These are phyloP conservation scores for Hyppa rectilinea DNA, from an alignment of 2,888 invertebrate genomes.

Conservation along the genomic window DNA sequence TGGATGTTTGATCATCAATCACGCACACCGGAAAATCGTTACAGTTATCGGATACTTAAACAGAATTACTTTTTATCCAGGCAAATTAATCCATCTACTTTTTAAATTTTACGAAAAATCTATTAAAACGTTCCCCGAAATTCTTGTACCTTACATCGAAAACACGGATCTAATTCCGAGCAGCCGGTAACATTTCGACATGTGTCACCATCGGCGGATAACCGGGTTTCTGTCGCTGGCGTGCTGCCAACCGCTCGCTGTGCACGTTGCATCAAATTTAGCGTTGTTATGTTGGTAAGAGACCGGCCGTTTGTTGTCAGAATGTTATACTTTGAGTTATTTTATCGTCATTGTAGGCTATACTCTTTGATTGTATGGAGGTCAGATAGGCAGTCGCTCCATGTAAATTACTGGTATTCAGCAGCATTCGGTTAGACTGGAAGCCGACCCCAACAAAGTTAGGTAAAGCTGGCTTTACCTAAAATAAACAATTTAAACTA, in stretches of 20 bases:
- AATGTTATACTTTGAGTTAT: too few relatives aligned
- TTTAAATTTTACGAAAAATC: conserved; percentile 19
- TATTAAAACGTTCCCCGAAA: conserved; percentile 26
- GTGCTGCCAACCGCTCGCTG: conserved; percentile 30
- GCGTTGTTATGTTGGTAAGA: conserved; percentile 48
- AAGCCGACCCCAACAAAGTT: too few relatives aligned
- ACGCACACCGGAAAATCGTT: not conserved
- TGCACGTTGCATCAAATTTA: conserved; percentile 46
- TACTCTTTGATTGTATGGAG: too few relatives aligned
- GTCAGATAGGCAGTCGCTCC: too few relatives aligned
- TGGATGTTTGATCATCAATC: not conserved
- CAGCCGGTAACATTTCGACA: conserved; percentile 53
- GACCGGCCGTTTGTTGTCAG: conserved; percentile 17
- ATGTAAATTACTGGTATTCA: too few relatives aligned
- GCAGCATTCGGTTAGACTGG: too few relatives aligned
- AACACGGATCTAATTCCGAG: conserved; percentile 41
- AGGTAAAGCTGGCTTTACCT: too few relatives aligned
- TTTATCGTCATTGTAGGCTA: not conserved
- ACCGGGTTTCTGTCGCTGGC: conserved; percentile 56
- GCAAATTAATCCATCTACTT: conserved; percentile 5
- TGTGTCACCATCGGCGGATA: conserved; percentile 49
- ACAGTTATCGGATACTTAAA: not conserved
- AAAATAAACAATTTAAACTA: too few relatives aligned
- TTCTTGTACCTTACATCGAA: conserved; percentile 12
- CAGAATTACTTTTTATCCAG: conserved; percentile 1